Percentiles rank a stretch among this genome's conserved stretches.
phyloP scores from a whole-genome alignment of 2,888 invertebrate species.

The Brenthis daphne region DNA sequence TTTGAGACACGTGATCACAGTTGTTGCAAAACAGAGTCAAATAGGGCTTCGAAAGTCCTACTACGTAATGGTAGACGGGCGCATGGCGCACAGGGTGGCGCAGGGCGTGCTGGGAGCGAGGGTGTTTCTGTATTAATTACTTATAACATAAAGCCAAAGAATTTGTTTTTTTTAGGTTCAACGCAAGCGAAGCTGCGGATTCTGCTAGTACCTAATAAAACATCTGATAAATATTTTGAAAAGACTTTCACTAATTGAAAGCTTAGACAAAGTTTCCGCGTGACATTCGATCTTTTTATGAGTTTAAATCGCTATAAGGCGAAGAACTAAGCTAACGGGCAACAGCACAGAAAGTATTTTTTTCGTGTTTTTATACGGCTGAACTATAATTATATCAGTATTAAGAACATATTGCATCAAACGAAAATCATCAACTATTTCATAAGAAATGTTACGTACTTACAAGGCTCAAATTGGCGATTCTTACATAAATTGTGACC shows the following conservation, averaged over 20 bases:
- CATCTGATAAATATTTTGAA: background rate
- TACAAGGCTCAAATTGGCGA: background rate
- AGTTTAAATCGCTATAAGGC: too few species aligned
- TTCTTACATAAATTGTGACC: slow-evolving; percentile 9
- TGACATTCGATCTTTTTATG: background rate
- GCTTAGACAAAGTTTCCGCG: slow-evolving; percentile 4
- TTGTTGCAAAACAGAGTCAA: too few species aligned
- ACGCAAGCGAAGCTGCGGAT: too few species aligned
- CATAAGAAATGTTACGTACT: slow-evolving; percentile 5
- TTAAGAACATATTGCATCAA: slow-evolving; percentile 6
- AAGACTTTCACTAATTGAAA: slow-evolving; percentile 17
- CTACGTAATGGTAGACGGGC: too few species aligned
- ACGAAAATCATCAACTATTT: slow-evolving; percentile 5
- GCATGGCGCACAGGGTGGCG: too few species aligned
- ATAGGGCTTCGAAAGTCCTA: too few species aligned
- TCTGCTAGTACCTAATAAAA: background rate
- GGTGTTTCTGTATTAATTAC: too few species aligned
- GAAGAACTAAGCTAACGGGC: too few species aligned
- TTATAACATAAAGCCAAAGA: too few species aligned
- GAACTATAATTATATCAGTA: slow-evolving; percentile 5
- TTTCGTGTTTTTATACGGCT: background rate
- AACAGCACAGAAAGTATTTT: background rate
- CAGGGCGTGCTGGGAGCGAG: too few species aligned
- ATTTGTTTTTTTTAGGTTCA: too few species aligned
- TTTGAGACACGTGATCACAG: too few species aligned